Evolutionary conservation across 64 coral and sea anemone species (phyloP), one percentile per base, ranked within the genome.

Genomic region (Montipora foliosa): DNA sequence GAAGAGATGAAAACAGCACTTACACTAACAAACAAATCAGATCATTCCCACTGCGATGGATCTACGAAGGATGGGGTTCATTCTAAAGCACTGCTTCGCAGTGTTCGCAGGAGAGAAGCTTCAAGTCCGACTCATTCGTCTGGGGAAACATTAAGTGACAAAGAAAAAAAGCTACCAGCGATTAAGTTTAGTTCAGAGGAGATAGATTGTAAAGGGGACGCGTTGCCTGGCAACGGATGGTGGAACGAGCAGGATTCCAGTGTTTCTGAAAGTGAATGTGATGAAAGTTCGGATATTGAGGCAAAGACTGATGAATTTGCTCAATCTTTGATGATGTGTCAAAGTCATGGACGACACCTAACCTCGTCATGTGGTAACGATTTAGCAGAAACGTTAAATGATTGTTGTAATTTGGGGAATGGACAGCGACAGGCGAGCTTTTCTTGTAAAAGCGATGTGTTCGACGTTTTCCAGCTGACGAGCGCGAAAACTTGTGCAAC

Each of bases 211-310:
- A 8, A n/a, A 68, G 20, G 12, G 17, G 44, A 85, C 46, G 15
- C 12, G 82, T 85, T 85, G 5, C 82, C 82, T 70, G 49, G 82
- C 82, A 85, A 85, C 64, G 82, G 82, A 16, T 85, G 82, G 82
- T 85, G 82, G 82, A 15, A 17, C 15, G 17, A 70, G 25, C 29
- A 69, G 62, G 47, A 47, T 10, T 49, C 6, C 8, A 71, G 62
- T 49, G 61, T 70, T 67, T 85, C 82, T 19, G 82, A 85, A 70
- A 85, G 17, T 12, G 62, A 84, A 45, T 47, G 15, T 22, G 49
- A 19, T 20, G 60, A 7, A 71, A 10, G 46, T 71, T 71, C 5
- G 6, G 47, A 85, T 20, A 15, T 70, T 3, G 60, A 67, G 13
- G 37, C 2, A 10, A 67, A 66, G 15, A 67, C 5, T 7, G 44